phyloP scores from a whole-genome alignment of 2,797 vertebrate genomes.

The Myripristis jacobus region DNA sequence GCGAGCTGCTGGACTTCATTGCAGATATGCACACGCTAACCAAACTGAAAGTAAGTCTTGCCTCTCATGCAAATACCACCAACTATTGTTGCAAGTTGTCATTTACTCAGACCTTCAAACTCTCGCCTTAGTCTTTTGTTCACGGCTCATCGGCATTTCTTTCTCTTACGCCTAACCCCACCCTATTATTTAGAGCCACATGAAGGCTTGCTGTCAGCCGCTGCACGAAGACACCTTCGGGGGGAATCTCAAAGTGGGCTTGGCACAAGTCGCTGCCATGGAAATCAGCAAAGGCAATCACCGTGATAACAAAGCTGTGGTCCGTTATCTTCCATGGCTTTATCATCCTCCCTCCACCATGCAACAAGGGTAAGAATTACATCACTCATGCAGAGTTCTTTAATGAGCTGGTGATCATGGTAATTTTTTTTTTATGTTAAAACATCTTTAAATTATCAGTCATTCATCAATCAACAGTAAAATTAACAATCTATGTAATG shows the following conservation, averaged over 20 bases:
- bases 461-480: no score
- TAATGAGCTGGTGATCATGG: not conserved
- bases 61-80: not conserved
- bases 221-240: slow-evolving; percentile 98
- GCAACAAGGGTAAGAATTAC: slow-evolving; percentile 93
- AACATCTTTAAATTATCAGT: no score
- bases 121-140: not conserved
- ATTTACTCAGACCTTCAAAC: not conserved
- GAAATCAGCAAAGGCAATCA: slow-evolving; percentile 98
- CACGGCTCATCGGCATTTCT: not conserved
- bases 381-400: not conserved
- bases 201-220: slow-evolving; percentile 99
- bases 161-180: not conserved
- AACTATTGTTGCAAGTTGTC: not conserved
- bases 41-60: slow-evolving; percentile 91
- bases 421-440: no score
- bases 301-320: slow-evolving; percentile 97
- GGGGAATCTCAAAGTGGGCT: slow-evolving; percentile 97
- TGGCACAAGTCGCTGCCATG: slow-evolving; percentile 98
- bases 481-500: not conserved
- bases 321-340: slow-evolving; percentile 96
- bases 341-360: slow-evolving; percentile 98
- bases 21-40: slow-evolving; percentile 99
- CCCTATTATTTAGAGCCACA: slow-evolving; percentile 88
- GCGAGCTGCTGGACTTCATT: slow-evolving; percentile 97